Base-by-base conservation (phyloP, 2,113 vertebrate genomes). In the Hylia prasina region DNA sequence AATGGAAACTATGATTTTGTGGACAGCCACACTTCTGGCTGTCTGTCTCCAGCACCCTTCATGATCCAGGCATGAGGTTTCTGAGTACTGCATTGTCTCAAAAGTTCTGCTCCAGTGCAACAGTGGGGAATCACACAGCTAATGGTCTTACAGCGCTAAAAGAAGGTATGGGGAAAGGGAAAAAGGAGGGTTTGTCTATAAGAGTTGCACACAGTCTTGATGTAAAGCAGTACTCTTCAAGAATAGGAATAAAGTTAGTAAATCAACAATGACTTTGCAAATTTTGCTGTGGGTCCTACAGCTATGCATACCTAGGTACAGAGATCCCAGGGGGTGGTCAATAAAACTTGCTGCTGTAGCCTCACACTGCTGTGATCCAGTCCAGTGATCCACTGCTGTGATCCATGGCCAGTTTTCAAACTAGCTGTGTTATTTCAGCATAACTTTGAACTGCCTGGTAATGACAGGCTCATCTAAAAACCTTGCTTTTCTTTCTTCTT, bases 271-370 rank as follows among this genome's bases (percentile, higher is more conserved):
- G 2, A 64, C 30, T 9, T 45, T 2, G 3, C 35, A 65, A 48
- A 86, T 5, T 4, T 66, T 78, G 11, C 16, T 37, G 5, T 19
- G 7, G 11, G 21, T 71, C 37, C 64, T 69, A 54, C 14, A 54
- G 8, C n/a, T 57, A 10, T 2, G 4, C 16, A 24, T 5, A 9
- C 3, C 35, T 28, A 15, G 25, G 3, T 39, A 58, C 18, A 58
- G 42, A 89, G 3, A 23, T 42, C 28, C 25, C 45, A n/a, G 0
- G 0, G 13, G 3, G 1, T n/a, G 3, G 3, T 66, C 33, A 58
- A 6, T 1, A 33, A 10, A 35, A 48, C 31, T 45, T 70, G 22
- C 15, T 60, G 44, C 21, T 73, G 42, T 35, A 80, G 35, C 35
- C 24, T 53, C 31, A 37, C 0, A 2, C 22, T 50, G 7, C 27